A percentile compares a stretch with the other conserved stretches of the same genome.
Evolutionary conservation across 2,888 invertebrate species (phyloP).

Genomic region (Rhagonycha lutea): DNA sequence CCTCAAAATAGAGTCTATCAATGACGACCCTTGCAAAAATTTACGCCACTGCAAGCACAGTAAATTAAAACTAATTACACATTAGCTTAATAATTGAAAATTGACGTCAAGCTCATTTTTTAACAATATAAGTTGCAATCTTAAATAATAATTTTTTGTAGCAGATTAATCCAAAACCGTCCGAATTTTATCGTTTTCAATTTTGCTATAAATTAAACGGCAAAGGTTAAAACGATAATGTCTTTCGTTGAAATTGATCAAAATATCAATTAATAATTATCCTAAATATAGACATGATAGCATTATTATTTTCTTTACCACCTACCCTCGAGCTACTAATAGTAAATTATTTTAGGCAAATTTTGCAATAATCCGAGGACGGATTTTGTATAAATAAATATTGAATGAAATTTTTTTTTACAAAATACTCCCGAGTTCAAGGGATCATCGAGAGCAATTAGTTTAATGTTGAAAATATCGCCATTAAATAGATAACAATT

Average conservation of each 20-base stretch:
- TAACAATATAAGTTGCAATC: background rate
- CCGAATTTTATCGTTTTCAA: background rate
- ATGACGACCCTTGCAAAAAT: too few relatives aligned
- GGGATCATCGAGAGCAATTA: constrained; percentile 27
- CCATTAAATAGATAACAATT: constrained; percentile 25
- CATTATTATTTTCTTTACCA: background rate
- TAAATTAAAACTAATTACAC: background rate
- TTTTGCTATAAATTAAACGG: background rate
- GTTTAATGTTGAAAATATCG: constrained; percentile 26
- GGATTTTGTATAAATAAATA: too few relatives aligned
- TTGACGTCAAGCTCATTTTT: background rate
- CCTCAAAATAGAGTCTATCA: background rate
- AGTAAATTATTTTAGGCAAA: too few relatives aligned
- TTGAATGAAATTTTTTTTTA: background rate
- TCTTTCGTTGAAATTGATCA: background rate
- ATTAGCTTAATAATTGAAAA: background rate
- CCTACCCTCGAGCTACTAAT: too few relatives aligned
- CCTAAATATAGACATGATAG: background rate
- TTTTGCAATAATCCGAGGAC: too few relatives aligned
- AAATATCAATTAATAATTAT: background rate
- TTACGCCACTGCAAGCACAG: background rate
- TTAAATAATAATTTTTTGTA: background rate
- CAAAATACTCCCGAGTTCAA: background rate
- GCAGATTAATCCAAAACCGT: background rate
- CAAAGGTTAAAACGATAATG: background rate